phyloP scores from a whole-genome alignment of 2,888 invertebrate species.

The Lasius fuliginosus region DNA sequence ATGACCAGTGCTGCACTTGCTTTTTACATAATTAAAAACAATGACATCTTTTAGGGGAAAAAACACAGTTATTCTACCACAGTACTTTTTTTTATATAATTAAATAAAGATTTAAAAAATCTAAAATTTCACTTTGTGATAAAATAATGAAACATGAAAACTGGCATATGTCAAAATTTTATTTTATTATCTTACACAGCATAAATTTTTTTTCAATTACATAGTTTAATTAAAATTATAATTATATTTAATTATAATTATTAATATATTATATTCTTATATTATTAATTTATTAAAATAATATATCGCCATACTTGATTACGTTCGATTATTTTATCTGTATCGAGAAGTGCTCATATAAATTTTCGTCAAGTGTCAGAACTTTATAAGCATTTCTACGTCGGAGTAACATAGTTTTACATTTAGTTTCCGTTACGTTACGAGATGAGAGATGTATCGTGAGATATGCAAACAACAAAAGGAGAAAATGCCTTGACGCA shows the following conservation, averaged over 20 bases:
- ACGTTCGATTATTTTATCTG: neutral
- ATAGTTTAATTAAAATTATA: no score
- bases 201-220: neutral
- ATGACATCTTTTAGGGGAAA: neutral
- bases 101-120: neutral
- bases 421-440: neutral
- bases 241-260: neutral
- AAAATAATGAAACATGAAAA: neutral
- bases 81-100: neutral
- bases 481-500: slow-evolving; percentile 22
- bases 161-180: neutral
- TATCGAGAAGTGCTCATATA: neutral
- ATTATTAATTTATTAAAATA: slow-evolving; percentile 5
- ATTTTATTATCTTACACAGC: neutral
- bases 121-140: neutral
- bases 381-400: neutral
- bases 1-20: neutral
- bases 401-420: neutral
- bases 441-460: neutral
- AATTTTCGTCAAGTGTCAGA: neutral
- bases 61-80: neutral
- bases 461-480: neutral
- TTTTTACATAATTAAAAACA: neutral
- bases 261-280: neutral
- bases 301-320: neutral